Conservation (phyloP, 2,113 vertebrate genomes). For the Dipodomys merriami region DNA sequence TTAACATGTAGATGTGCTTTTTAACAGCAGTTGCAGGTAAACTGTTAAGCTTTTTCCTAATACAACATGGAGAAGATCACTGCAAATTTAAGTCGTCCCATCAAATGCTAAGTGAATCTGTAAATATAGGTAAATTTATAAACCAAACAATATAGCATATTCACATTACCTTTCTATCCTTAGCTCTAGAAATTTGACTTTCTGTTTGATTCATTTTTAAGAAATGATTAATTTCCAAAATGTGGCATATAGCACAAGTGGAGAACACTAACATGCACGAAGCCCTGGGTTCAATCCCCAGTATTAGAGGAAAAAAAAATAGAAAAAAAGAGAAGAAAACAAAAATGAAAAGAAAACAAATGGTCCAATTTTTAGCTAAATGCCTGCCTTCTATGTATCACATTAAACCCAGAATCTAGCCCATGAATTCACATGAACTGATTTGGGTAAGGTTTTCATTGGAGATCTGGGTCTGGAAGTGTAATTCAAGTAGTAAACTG, state of each 20-base stretch:
- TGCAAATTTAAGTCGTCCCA: conserved; percentile 42
- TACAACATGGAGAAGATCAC: neutral
- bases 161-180: neutral
- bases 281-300: too few relatives aligned
- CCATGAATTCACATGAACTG: neutral
- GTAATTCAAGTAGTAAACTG: too few relatives aligned
- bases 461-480: too few relatives aligned
- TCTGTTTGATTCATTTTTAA: conserved; percentile 27
- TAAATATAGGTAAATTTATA: conserved; percentile 38
- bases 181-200: neutral
- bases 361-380: conserved; percentile 5
- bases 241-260: too few relatives aligned
- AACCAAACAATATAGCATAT: conserved; percentile 35
- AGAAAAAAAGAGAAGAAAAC: too few relatives aligned
- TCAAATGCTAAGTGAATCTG: conserved; percentile 7
- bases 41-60: conserved; percentile 14
- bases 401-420: conserved; percentile 1
- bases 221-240: neutral
- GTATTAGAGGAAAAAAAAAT: too few relatives aligned
- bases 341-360: neutral
- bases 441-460: neutral
- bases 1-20: neutral
- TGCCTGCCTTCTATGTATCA: conserved; percentile 3
- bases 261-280: too few relatives aligned
- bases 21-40: neutral